Evolutionary conservation across 1,140 invertebrate genomes (phyloP).

Genomic region (Drosophila carrolli): DNA sequence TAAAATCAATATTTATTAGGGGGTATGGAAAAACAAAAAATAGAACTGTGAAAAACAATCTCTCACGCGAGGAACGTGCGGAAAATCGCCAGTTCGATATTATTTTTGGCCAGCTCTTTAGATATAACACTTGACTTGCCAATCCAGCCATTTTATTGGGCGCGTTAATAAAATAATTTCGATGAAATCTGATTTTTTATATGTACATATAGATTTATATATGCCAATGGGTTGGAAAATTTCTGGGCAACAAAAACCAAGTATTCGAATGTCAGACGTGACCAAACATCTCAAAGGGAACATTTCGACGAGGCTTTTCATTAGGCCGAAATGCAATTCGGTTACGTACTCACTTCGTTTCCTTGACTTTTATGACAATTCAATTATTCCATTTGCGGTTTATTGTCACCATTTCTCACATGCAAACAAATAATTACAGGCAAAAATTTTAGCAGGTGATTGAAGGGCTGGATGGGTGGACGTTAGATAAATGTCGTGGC

Average conservation of each 20-base stretch:
- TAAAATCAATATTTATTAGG: conserved; percentile 43
- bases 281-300: conserved; percentile 1
- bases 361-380: conserved; percentile 44
- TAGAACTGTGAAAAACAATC: conserved; percentile 26
- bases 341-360: conserved; percentile 15
- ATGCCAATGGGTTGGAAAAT: conserved; percentile 35
- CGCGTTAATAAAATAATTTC: conserved; percentile 42
- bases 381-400: conserved; percentile 59
- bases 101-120: conserved; percentile 59
- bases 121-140: conserved; percentile 18
- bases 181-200: conserved; percentile 21
- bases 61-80: conserved; percentile 27
- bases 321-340: conserved; percentile 37
- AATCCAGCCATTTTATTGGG: conserved; percentile 39
- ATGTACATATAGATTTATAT: neutral
- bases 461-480: conserved; percentile 34
- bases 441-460: conserved; percentile 42
- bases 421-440: conserved; percentile 74
- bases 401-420: conserved; percentile 45
- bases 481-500: conserved; percentile 34
- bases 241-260: conserved; percentile 15
- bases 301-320: conserved; percentile 13
- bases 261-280: conserved; percentile 15
- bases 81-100: conserved; percentile 36
- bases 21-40: conserved; percentile 18